Conservation (phyloP, 1,140 invertebrate species). For the Dysdera silvatica region DNA sequence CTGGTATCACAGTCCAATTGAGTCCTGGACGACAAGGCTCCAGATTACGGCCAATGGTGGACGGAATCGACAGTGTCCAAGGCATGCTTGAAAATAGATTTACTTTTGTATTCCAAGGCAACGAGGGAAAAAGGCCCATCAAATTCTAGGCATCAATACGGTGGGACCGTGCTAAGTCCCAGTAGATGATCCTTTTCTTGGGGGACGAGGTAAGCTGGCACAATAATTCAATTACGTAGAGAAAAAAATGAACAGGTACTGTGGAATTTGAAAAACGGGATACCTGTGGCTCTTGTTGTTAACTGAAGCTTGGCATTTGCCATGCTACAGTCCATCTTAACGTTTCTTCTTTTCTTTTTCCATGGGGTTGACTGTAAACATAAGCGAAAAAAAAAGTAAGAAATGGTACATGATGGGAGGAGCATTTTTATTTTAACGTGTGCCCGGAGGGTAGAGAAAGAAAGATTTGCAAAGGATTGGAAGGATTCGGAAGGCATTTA, state of each 20-base stretch:
- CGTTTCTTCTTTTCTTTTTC: slow-evolving; percentile 8
- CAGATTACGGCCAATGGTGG: slow-evolving; percentile 12
- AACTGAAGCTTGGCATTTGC: too few relatives aligned
- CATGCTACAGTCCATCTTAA: too few relatives aligned
- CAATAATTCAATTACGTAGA: too few relatives aligned
- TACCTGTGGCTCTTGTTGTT: too few relatives aligned
- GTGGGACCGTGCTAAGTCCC: too few relatives aligned
- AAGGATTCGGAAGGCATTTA: too few relatives aligned
- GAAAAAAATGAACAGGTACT: too few relatives aligned
- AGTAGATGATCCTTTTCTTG: too few relatives aligned
- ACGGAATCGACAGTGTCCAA: slow-evolving; percentile 22
- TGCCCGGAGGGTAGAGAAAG: slow-evolving; percentile 2
- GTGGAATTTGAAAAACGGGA: too few relatives aligned
- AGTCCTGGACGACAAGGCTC: slow-evolving; percentile 27
- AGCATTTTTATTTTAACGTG: neutral
- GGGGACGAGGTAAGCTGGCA: too few relatives aligned
- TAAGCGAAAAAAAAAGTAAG: slow-evolving; percentile 8
- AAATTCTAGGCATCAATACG: too few relatives aligned
- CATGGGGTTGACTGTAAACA: slow-evolving; percentile 18
- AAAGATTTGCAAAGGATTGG: too few relatives aligned
- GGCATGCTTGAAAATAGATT: neutral
- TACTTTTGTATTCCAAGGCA: slow-evolving; percentile 13
- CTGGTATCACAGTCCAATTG: slow-evolving; percentile 29
- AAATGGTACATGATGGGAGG: neutral
- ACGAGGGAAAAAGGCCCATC: neutral